Conservation (phyloP, 2,888 invertebrate genomes). For the Trachelus stipa region DNA sequence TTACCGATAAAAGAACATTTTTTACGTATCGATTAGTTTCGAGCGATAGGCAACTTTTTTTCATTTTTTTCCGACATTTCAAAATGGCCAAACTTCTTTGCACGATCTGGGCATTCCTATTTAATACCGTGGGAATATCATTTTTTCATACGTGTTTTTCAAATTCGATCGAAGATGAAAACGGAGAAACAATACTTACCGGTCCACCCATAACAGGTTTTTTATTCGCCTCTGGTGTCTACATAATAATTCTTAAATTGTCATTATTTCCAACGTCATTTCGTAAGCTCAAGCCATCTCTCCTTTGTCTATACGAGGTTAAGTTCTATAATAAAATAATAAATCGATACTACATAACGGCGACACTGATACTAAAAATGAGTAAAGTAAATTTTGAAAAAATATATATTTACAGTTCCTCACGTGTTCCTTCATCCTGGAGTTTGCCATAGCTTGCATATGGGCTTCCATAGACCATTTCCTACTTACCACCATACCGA, state of each 20-base stretch:
- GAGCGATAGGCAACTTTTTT: neutral
- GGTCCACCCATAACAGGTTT: slow-evolving; percentile 49
- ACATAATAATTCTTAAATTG: slow-evolving; percentile 41
- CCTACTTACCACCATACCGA: slow-evolving; percentile 44
- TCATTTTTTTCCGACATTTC: neutral
- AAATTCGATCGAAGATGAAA: slow-evolving; percentile 49
- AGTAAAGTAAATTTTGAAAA: neutral
- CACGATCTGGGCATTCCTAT: slow-evolving; percentile 54
- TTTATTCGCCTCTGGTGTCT: slow-evolving; percentile 49
- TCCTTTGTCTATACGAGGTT: slow-evolving; percentile 51
- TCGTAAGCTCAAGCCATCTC: slow-evolving; percentile 35
- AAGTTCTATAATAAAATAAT: slow-evolving; percentile 6
- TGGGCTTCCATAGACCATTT: slow-evolving; percentile 56
- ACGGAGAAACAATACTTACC: slow-evolving; percentile 40
- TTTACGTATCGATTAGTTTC: neutral
- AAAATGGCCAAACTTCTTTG: slow-evolving; percentile 48
- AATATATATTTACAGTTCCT: slow-evolving; percentile 44
- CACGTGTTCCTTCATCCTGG: slow-evolving; percentile 51
- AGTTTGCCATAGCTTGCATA: slow-evolving; percentile 52
- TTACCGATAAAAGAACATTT: neutral
- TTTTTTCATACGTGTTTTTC: slow-evolving; percentile 53
- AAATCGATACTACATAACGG: too few species aligned
- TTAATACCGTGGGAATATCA: slow-evolving; percentile 39
- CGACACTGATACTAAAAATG: too few species aligned
- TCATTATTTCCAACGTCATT: slow-evolving; percentile 48